Base-by-base conservation (phyloP, 2,888 invertebrate species). In the Ophioninae sp. region DNA sequence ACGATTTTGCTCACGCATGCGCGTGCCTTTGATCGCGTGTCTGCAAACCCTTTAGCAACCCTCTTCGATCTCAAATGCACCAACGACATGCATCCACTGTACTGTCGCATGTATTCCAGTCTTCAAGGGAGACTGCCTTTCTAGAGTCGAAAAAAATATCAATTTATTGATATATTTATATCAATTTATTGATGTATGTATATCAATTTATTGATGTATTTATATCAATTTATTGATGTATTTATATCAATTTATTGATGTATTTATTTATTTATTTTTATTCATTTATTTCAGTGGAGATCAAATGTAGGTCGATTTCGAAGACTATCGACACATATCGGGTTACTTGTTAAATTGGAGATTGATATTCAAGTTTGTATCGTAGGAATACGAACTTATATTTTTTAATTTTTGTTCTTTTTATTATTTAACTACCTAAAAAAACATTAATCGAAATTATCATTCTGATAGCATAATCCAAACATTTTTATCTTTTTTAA, bases 1-100 rank as follows among this genome's bases (percentile, higher is more conserved):
- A 59, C 20, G 61, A 41, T 56, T 23, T 30, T 58, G 41, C 64
- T 82, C 82, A 68, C 69, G 22, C 73, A 51, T 17, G 51, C 51
- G 51, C 17, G 3, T 17, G 17, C 65, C 63, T 63, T 58, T 74
- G 69, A 74, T 79, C 82, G 79, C 77, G 81, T 78, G 81, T 64
- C 77, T 68, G 61, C 71, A 61, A 73, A n/a, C 30, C 56, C n/a
- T 59, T 51, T 51, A 17, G n/a, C 56, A 58, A 56, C 56, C 71
- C 71, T 71, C 30, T 20, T 8, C 22, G n/a, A 56, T 20, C 58
- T 7, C 51, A 20, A 30, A 71, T 69, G 20, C 30, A 37, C 20
- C 10, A 58, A 37, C 59, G 59, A 51, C 51, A 13, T 30, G 10
- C 37, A 71, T 71, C 20, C 30, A 10, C n/a, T 51, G 6, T 37